Evolutionary conservation across 2,797 vertebrate species (phyloP).

Genomic region (Chaunax sp.): DNA sequence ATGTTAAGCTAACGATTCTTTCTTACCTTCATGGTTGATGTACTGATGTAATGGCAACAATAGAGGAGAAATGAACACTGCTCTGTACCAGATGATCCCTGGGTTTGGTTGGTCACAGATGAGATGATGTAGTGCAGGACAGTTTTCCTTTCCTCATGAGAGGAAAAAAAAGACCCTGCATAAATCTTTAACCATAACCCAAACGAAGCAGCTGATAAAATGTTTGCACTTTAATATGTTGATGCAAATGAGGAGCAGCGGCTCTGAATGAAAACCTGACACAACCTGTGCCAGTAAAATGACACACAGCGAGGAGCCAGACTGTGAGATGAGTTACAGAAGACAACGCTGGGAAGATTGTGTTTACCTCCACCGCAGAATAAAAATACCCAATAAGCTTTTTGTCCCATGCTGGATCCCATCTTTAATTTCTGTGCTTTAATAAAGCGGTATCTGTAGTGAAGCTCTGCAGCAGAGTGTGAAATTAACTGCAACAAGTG

Average conservation of each 20-base stretch:
- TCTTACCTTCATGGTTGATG: too few relatives aligned
- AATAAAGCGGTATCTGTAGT: conserved; percentile 39
- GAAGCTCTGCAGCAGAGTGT: conserved; percentile 60
- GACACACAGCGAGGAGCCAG: conserved; percentile 11
- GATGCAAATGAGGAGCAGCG: too few relatives aligned
- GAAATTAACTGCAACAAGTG: conserved; percentile 60
- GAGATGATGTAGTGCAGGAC: too few relatives aligned
- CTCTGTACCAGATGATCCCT: too few relatives aligned
- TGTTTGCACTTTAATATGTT: too few relatives aligned
- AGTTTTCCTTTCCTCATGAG: background rate
- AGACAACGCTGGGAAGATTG: conserved; percentile 9
- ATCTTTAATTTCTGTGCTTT: conserved; percentile 48
- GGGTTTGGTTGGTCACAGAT: too few relatives aligned
- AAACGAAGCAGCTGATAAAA: background rate
- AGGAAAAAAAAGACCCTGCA: background rate
- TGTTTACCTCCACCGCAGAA: conserved; percentile 22
- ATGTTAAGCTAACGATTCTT: too few relatives aligned
- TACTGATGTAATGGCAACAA: too few relatives aligned
- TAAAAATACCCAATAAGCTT: conserved; percentile 40
- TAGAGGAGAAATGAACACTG: too few relatives aligned
- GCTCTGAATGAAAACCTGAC: too few relatives aligned
- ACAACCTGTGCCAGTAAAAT: too few relatives aligned
- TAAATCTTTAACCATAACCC: too few relatives aligned
- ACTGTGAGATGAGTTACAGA: conserved; percentile 31
- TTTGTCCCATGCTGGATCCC: conserved; percentile 8